phyloP scores from a whole-genome alignment of 2,113 vertebrate genomes.

The Gavia stellata region DNA sequence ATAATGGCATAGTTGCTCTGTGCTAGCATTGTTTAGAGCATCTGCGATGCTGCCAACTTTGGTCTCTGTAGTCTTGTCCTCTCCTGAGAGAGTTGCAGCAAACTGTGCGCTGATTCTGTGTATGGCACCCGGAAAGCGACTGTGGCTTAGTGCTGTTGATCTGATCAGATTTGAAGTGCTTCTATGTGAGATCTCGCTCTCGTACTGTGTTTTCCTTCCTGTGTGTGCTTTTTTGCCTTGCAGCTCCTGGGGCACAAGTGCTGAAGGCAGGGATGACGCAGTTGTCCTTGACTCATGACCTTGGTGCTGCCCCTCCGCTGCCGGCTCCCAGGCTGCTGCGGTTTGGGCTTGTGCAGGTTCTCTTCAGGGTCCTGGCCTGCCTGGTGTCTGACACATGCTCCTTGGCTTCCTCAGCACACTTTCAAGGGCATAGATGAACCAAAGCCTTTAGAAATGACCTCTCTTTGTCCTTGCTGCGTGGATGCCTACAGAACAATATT shows the following conservation, averaged over 20 bases:
- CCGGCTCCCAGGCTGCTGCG: neutral
- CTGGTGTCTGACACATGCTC: neutral
- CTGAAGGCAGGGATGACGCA: neutral
- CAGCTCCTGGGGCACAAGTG: neutral
- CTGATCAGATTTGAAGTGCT: neutral
- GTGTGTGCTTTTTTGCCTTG: neutral
- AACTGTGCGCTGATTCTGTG: neutral
- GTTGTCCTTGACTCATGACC: neutral
- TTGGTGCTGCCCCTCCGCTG: neutral
- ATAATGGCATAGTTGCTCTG: neutral
- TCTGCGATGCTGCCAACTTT: neutral
- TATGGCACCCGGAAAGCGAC: rapidly evolving
- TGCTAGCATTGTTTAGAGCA: neutral
- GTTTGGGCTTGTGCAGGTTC: neutral
- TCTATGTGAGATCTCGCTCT: rapidly evolving
- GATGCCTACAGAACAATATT: neutral
- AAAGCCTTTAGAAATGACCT: neutral
- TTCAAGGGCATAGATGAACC: neutral
- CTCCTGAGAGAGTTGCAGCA: neutral
- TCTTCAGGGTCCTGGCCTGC: neutral
- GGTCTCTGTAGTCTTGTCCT: neutral
- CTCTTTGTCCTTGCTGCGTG: neutral
- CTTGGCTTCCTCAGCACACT: neutral
- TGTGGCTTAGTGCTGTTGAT: neutral
- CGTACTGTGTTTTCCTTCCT: neutral